Evolutionary conservation across 2,888 invertebrate species (phyloP), one percentile per base, ranked within the genome.

Genomic region (Drosophila yooni): DNA sequence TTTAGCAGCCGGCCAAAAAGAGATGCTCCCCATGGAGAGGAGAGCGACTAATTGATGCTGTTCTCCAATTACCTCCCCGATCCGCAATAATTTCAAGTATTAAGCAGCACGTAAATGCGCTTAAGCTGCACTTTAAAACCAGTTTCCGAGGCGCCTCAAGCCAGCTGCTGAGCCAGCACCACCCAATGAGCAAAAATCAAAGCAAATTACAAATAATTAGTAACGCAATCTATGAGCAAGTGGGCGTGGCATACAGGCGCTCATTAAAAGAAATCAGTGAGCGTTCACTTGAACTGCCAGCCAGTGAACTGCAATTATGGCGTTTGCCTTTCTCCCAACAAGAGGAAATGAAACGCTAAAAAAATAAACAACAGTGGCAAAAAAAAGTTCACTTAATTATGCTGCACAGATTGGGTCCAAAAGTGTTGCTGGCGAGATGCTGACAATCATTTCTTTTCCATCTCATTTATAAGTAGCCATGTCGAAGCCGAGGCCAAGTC

Each of bases 131-230:
- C 67, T 86, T 77, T 76, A 61, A 63, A 72, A 65, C 8, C 21
- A 34, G 25, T 57, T 76, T 53, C n/a, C n/a, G 46, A 15, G 15
- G 48, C 50, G 33, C 33, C 58, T 38, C 21, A 18, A 31, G 25
- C 21, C 43, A 51, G 11, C 7, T 18, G 40, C 18, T 34, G 48
- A 13, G 21, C 40, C 31, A 5, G 8, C 40, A 13, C 29, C 29
- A 46, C 27, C 46, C 31, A 62, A 38, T 63, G 54, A n/a, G 15
- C 40, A 67, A 70, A 79, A 85, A 83, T 86, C 87, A 87, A 89
- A 81, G 81, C 58, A 80, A 85, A 88, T 89, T 89, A 73, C 76
- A 85, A 81, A 80, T 88, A 89, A 87, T 89, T 87, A 80, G 75
- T 71, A 80, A 80, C 76, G 72, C 76, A 80, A 71, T 71, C 71